Evolutionary conservation across 1,140 invertebrate genomes (phyloP).

Genomic region (Drosophila sproati): DNA sequence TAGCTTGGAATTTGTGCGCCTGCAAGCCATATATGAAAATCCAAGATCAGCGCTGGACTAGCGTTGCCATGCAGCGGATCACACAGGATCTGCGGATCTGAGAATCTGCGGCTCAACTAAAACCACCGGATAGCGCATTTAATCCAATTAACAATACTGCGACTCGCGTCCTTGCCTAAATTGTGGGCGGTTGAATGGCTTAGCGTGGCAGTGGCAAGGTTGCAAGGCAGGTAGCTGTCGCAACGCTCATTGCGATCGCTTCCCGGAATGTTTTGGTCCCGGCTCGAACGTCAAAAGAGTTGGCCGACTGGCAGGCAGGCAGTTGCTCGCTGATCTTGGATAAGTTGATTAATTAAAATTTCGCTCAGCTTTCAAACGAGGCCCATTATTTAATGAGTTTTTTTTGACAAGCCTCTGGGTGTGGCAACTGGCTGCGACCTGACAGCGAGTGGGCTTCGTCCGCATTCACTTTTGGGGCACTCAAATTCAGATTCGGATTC

Average conservation of each 20-base stretch:
- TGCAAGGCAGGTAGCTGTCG: slow-evolving; percentile 8
- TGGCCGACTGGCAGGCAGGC: background rate
- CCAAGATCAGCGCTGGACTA: slow-evolving; percentile 71
- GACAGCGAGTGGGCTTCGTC: slow-evolving; percentile 42
- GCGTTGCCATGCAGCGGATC: slow-evolving; percentile 7
- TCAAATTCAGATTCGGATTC: slow-evolving; percentile 43
- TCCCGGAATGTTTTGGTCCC: slow-evolving; percentile 26
- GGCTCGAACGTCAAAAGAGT: background rate
- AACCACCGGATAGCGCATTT: slow-evolving; percentile 55
- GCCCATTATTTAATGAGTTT: slow-evolving; percentile 81
- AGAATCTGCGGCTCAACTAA: slow-evolving; percentile 26
- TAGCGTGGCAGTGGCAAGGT: slow-evolving; percentile 17
- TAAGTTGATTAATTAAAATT: slow-evolving; percentile 80
- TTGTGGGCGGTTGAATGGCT: slow-evolving; percentile 81
- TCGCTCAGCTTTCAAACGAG: slow-evolving; percentile 73
- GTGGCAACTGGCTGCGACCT: slow-evolving; percentile 51
- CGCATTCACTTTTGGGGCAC: slow-evolving; percentile 25
- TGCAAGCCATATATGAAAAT: slow-evolving; percentile 60
- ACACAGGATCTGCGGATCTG: slow-evolving; percentile 23
- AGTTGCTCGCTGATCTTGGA: slow-evolving; percentile 39
- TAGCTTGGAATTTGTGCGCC: slow-evolving; percentile 74
- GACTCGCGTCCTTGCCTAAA: slow-evolving; percentile 38
- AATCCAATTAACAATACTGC: slow-evolving; percentile 57
- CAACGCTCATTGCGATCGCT: slow-evolving; percentile 26
- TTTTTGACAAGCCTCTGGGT: slow-evolving; percentile 72